Evolutionary conservation across 2,113 vertebrate species (phyloP).

Genomic region (Miniopterus natalensis): DNA sequence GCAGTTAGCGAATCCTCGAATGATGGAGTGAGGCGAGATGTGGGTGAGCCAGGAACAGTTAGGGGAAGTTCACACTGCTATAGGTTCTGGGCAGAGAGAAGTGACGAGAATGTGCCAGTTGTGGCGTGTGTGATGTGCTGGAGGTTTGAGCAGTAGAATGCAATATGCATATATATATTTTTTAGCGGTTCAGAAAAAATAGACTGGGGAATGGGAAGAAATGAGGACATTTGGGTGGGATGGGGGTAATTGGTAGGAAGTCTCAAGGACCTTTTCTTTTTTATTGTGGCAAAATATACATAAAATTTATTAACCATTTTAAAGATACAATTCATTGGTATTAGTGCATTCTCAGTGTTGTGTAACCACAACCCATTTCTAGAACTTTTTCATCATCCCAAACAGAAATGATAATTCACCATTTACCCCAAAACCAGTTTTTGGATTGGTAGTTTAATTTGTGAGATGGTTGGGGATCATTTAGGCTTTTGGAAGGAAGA

Average conservation of each 20-base stretch:
- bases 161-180: neutral
- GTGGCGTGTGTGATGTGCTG: neutral
- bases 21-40: neutral
- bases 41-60: neutral
- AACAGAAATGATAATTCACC: neutral
- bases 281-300: neutral
- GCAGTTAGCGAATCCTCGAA: constrained; percentile 38
- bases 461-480: neutral
- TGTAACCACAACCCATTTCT: neutral
- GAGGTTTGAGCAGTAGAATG: neutral
- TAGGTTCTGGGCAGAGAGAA: neutral
- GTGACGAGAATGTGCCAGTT: neutral
- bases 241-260: neutral
- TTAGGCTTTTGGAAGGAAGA: constrained; percentile 14
- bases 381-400: neutral
- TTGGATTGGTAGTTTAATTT: neutral
- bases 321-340: neutral
- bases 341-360: neutral
- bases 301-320: neutral
- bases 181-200: neutral
- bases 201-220: constrained; percentile 7
- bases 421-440: neutral
- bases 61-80: neutral
- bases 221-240: neutral
- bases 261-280: neutral